phyloP scores from a whole-genome alignment of 2,113 vertebrate species.

The Microcebus tavaratra region DNA sequence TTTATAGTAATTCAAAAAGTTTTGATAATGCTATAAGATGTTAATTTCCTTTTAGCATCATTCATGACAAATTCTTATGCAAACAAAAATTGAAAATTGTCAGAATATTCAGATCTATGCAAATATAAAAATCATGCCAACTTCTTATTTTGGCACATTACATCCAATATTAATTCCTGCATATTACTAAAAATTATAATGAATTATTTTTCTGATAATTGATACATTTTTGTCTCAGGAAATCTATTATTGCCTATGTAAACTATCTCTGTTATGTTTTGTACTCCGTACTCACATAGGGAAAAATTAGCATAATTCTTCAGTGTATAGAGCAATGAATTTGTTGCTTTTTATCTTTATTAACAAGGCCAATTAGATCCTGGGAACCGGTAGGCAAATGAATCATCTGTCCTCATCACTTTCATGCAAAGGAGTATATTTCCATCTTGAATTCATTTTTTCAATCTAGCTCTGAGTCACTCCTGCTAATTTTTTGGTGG shows the following conservation, averaged over 20 bases:
- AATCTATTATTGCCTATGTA: neutral
- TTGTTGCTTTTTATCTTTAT: constrained; percentile 40
- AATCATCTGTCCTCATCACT: constrained; percentile 51
- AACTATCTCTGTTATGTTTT: neutral
- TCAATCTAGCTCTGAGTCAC: constrained; percentile 35
- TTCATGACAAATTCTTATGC: constrained; percentile 40
- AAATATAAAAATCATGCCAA: neutral
- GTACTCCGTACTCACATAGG: neutral
- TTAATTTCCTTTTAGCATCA: constrained; percentile 53
- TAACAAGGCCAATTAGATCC: neutral
- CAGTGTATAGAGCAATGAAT: neutral
- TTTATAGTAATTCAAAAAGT: constrained; percentile 72
- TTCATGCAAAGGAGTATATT: constrained; percentile 46
- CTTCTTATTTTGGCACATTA: neutral
- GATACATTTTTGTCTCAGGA: neutral
- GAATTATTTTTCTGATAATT: neutral
- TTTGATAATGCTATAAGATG: constrained; percentile 48
- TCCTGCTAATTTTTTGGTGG: neutral
- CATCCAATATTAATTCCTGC: neutral
- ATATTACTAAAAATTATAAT: neutral
- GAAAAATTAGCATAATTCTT: neutral
- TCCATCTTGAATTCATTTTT: constrained; percentile 1
- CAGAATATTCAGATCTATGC: constrained; percentile 9
- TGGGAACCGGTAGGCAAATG: constrained; percentile 27
- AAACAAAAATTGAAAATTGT: constrained; percentile 58